Evolutionary conservation across 2,888 invertebrate genomes (phyloP).

Genomic region (Orthosia cruda): DNA sequence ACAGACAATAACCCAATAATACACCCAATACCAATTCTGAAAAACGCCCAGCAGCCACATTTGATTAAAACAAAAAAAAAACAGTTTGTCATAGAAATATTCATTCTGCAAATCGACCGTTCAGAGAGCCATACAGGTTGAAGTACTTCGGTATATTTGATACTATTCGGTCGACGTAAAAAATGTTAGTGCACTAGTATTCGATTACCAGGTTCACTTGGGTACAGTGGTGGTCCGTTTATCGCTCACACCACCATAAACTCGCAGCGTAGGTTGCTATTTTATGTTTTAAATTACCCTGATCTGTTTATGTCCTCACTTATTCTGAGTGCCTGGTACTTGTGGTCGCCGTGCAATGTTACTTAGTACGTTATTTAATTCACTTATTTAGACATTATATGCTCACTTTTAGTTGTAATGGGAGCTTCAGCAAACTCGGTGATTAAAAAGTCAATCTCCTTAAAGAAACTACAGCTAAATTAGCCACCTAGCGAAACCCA

Average conservation of each 20-base stretch:
- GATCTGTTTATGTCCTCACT: constrained; percentile 57
- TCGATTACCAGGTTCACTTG: constrained; percentile 63
- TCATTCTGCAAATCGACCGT: constrained; percentile 49
- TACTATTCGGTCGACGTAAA: constrained; percentile 59
- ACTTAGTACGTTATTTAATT: constrained; percentile 35
- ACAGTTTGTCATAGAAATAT: constrained; percentile 45
- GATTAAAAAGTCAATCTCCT: not conserved
- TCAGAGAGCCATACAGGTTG: constrained; percentile 21
- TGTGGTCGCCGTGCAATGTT: constrained; percentile 4
- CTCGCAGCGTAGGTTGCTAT: constrained; percentile 41
- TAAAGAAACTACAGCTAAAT: too few relatives aligned
- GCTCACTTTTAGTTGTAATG: not conserved
- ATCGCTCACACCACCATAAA: constrained; percentile 60
- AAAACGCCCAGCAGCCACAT: constrained; percentile 11
- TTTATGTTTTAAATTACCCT: constrained; percentile 58
- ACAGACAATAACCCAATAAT: constrained; percentile 5
- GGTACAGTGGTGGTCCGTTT: constrained; percentile 56
- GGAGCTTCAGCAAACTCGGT: not conserved
- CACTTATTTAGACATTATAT: not conserved
- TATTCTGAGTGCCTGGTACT: constrained; percentile 50
- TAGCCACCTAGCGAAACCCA: too few relatives aligned
- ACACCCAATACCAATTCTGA: constrained; percentile 21
- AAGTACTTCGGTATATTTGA: constrained; percentile 52
- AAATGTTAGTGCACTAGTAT: constrained; percentile 65
- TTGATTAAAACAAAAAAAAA: constrained; percentile 33